phyloP scores from a whole-genome alignment of 2,113 vertebrate species.

The Colius striatus region DNA sequence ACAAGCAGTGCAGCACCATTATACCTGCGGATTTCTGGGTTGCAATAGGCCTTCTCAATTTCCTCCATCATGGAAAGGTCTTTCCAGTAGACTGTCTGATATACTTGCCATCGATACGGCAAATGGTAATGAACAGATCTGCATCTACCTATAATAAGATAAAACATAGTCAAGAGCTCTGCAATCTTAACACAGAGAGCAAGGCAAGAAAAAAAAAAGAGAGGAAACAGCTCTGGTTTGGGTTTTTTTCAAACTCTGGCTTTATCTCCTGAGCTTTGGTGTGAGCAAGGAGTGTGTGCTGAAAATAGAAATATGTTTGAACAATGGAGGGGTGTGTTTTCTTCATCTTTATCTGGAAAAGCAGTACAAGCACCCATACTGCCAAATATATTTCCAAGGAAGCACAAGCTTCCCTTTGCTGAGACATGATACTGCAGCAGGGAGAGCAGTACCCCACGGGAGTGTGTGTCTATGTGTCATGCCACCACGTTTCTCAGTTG shows the following conservation, averaged over 20 bases:
- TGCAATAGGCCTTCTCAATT: constrained; percentile 86
- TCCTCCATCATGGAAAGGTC: constrained; percentile 81
- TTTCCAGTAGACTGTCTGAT: constrained; percentile 72
- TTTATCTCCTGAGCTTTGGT: neutral
- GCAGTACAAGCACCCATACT: neutral
- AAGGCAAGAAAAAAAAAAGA: neutral
- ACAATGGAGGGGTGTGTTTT: neutral
- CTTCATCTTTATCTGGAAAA: neutral
- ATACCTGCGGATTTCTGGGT: constrained; percentile 76
- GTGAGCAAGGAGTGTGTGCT: neutral
- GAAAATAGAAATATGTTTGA: neutral
- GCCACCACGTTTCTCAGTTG: neutral
- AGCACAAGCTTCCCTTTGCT: neutral
- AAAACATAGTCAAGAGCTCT: neutral
- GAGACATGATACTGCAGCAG: neutral
- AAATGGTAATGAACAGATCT: constrained; percentile 82
- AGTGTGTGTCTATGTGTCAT: neutral
- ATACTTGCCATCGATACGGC: constrained; percentile 91
- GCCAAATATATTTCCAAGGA: neutral
- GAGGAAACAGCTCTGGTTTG: neutral
- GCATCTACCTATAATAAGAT: constrained; percentile 80
- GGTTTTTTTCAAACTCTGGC: neutral
- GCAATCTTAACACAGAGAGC: neutral
- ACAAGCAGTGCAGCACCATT: neutral
- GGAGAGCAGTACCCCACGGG: neutral